These are phyloP conservation scores for Apogon hyalosoma DNA, from an alignment of 2,797 vertebrate species.

Conservation along the genomic window DNA sequence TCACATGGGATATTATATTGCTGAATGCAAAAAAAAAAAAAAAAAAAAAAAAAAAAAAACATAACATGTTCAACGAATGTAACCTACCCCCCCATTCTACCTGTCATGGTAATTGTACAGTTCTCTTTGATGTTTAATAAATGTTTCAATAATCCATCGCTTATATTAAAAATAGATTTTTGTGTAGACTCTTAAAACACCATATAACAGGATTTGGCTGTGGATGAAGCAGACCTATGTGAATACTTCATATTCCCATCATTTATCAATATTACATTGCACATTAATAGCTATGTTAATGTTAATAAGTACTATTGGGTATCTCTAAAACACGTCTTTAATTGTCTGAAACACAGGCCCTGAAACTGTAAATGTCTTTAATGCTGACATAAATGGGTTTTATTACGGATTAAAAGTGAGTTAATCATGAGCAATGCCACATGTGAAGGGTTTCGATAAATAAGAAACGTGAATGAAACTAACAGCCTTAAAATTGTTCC, in stretches of 20 bases:
- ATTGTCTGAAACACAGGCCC: slow-evolving; percentile 5
- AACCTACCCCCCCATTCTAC: not conserved
- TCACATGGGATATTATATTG: not conserved
- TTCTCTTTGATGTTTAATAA: slow-evolving; percentile 17
- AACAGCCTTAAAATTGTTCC: not conserved
- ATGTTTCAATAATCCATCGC: slow-evolving; percentile 16
- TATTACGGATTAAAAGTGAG: too few relatives aligned
- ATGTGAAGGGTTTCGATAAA: not conserved
- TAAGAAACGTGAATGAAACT: not conserved
- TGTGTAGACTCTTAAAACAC: slow-evolving; percentile 3
- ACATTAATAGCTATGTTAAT: slow-evolving; percentile 35
- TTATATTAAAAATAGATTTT: slow-evolving; percentile 5
- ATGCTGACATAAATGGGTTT: not conserved
- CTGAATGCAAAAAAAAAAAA: too few relatives aligned
- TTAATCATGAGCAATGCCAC: not conserved
- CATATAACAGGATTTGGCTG: slow-evolving; percentile 12
- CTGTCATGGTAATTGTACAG: not conserved
- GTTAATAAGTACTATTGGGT: slow-evolving; percentile 15
- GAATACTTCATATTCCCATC: slow-evolving; percentile 32
- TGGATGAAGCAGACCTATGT: slow-evolving; percentile 18
- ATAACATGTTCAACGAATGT: slow-evolving; percentile 11
- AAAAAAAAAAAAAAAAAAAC: slow-evolving; percentile 3
- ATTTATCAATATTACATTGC: slow-evolving; percentile 43
- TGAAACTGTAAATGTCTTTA: slow-evolving; percentile 5
- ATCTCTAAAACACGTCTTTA: slow-evolving; percentile 18